Percentiles rank a stretch among this genome's conserved stretches.
Evolutionary conservation across 2,888 invertebrate genomes (phyloP).

Genomic region (Pogonocherus hispidulus): DNA sequence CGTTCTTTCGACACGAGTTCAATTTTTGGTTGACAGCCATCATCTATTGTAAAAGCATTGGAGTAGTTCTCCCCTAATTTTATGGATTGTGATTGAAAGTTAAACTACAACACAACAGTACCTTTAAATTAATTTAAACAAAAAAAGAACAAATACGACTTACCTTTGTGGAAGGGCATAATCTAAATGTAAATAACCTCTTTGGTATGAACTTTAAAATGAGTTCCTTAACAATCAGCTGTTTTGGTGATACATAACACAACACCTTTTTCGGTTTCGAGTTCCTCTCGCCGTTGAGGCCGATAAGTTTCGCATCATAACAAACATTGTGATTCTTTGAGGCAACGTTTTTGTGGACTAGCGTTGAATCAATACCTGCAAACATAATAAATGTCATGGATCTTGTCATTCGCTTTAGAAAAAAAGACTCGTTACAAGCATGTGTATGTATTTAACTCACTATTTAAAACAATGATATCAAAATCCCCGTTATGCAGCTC

Average conservation of each 20-base stretch:
- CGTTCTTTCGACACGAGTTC: conserved; percentile 87
- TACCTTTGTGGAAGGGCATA: conserved; percentile 95
- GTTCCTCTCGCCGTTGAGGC: conserved; percentile 73
- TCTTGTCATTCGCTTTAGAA: too few species aligned
- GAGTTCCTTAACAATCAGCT: conserved; percentile 93
- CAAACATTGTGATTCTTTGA: conserved; percentile 88
- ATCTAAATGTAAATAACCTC: conserved; percentile 89
- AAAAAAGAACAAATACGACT: too few species aligned
- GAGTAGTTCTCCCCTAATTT: conserved; percentile 70
- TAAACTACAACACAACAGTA: conserved; percentile 72
- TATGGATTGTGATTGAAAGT: conserved; percentile 73
- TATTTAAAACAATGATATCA: conserved; percentile 90
- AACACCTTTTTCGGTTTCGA: conserved; percentile 88
- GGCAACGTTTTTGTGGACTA: conserved; percentile 89
- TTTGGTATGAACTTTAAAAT: conserved; percentile 94
- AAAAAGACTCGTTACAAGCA: too few species aligned
- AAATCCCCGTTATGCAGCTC: conserved; percentile 91
- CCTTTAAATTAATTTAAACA: too few species aligned
- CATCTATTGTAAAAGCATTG: conserved; percentile 87
- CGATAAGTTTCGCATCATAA: conserved; percentile 86
- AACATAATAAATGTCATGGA: conserved; percentile 39
- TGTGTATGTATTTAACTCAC: conserved; percentile 76
- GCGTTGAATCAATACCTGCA: conserved; percentile 82
- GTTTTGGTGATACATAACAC: conserved; percentile 92
- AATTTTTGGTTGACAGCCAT: conserved; percentile 90